phyloP scores from a whole-genome alignment of 2,113 vertebrate species.

The Trogon surrucura region DNA sequence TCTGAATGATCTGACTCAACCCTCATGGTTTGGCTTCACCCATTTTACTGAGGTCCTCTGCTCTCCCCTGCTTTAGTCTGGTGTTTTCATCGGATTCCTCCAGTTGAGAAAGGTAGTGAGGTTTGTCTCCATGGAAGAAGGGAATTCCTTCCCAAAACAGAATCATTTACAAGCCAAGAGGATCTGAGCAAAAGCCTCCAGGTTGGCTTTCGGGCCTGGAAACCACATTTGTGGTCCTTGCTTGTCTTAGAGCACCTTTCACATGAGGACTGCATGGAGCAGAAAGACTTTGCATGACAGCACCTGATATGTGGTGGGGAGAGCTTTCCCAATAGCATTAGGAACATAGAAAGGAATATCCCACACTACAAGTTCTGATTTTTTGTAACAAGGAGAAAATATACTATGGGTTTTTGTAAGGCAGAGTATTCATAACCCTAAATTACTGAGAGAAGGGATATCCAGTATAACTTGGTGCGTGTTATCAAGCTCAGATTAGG shows the following conservation, averaged over 20 bases:
- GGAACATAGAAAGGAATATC: neutral
- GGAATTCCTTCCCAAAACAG: neutral
- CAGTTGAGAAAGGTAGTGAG: neutral
- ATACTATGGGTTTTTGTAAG: neutral
- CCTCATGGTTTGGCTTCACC: neutral
- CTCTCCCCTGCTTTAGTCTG: neutral
- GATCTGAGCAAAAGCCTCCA: neutral
- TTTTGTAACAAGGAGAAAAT: neutral
- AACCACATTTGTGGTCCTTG: neutral
- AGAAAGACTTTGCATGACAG: neutral
- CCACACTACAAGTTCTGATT: neutral
- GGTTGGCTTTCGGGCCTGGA: neutral
- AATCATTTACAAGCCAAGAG: neutral
- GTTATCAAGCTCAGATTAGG: neutral
- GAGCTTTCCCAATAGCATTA: neutral
- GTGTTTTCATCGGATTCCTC: neutral
- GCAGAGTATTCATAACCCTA: neutral
- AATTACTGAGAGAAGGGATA: neutral
- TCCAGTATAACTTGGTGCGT: neutral
- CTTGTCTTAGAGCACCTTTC: neutral
- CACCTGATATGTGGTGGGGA: neutral
- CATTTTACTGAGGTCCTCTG: neutral
- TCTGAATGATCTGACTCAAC: neutral
- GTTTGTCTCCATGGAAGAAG: neutral
- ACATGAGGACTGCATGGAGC: rapidly evolving